These are phyloP conservation scores for Diacarnus erythraeanus DNA, from an alignment of 37 sponge, comb jelly and placozoan genomes.

Conservation along the genomic window DNA sequence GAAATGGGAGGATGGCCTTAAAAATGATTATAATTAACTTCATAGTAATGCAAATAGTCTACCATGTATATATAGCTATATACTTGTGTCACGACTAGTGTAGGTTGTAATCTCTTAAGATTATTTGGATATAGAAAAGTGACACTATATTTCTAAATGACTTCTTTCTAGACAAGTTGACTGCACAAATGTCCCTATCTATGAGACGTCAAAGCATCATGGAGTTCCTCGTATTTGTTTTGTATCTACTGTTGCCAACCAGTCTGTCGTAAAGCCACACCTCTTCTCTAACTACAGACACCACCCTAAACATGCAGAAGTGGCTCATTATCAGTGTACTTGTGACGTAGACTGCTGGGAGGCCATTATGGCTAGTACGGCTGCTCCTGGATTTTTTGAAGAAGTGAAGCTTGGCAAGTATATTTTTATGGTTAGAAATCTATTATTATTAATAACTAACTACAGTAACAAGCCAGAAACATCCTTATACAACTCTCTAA, in stretches of 20 bases:
- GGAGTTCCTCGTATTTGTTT: conserved; percentile 54
- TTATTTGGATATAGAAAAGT: too few species aligned
- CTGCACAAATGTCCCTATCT: not conserved
- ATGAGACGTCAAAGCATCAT: conserved; percentile 37
- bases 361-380: conserved; percentile 83
- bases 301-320: conserved; percentile 24
- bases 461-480: too few species aligned
- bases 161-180: not conserved
- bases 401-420: conserved; percentile 58
- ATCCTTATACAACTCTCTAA: too few species aligned
- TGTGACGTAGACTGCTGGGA: conserved; percentile 66
- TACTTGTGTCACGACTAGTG: too few species aligned
- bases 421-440: conserved; percentile 49
- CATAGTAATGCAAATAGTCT: too few species aligned
- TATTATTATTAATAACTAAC: too few species aligned
- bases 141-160: too few species aligned
- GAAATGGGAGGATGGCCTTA: too few species aligned
- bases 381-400: conserved; percentile 91
- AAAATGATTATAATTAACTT: too few species aligned
- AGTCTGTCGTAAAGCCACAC: conserved; percentile 68
- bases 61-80: too few species aligned
- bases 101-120: too few species aligned
- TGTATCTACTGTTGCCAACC: conserved; percentile 73
- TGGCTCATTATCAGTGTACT: conserved; percentile 53
- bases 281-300: conserved; percentile 87